phyloP scores from a whole-genome alignment of 2,113 vertebrate genomes.

The Ptilonorhynchus violaceus region DNA sequence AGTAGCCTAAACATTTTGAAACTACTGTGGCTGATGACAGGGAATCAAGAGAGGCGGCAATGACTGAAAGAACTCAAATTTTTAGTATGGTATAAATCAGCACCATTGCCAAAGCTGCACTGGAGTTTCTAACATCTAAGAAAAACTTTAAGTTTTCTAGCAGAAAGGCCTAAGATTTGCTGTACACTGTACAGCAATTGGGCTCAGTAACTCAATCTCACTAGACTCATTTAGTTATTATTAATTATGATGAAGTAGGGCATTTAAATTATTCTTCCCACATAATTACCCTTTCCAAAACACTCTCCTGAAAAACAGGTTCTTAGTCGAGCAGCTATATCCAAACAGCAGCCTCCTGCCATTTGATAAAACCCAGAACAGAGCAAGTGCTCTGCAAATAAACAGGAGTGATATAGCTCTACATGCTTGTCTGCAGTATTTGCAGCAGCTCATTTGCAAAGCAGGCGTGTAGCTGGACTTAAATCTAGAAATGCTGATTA shows the following conservation, averaged over 20 bases:
- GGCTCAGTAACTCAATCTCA: neutral
- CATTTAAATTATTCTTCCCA: neutral
- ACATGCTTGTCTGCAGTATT: neutral
- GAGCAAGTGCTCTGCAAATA: neutral
- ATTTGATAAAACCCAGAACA: neutral
- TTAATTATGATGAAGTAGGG: neutral
- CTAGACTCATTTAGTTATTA: neutral
- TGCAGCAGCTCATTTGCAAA: neutral
- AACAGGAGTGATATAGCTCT: neutral
- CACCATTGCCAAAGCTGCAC: neutral
- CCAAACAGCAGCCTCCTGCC: neutral
- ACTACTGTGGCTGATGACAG: neutral
- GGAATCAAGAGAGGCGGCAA: neutral
- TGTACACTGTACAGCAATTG: neutral
- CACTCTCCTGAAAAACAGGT: neutral
- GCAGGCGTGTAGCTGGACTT: neutral
- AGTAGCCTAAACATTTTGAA: neutral
- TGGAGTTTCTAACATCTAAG: neutral
- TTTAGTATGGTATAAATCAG: neutral
- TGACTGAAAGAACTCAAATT: neutral
- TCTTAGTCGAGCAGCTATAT: neutral
- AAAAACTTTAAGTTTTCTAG: neutral
- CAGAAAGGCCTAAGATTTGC: neutral
- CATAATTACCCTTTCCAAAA: neutral
- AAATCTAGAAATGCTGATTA: neutral